These are phyloP conservation scores for Pholis gunnellus DNA, from an alignment of 2,113 vertebrate species.

Conservation along the genomic window DNA sequence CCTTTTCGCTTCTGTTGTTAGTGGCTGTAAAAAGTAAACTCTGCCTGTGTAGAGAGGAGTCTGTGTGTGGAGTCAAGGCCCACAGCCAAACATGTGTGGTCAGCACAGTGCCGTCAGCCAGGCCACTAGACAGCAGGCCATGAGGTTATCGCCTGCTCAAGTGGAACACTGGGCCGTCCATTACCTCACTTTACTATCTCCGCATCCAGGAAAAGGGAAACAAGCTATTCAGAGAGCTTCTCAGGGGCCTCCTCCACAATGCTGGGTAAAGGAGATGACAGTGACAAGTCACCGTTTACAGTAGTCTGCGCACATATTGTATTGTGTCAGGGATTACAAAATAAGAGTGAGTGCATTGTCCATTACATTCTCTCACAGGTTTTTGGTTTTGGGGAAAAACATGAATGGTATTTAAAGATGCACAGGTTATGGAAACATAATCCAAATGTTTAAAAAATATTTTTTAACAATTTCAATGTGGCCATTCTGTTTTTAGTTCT, in stretches of 20 bases:
- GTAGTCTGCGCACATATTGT: not conserved
- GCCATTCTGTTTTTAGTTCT: slow-evolving; percentile 42
- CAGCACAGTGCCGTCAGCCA: slow-evolving; percentile 59
- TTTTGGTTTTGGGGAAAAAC: not conserved
- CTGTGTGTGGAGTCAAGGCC: slow-evolving; percentile 55
- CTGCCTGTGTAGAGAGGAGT: slow-evolving; percentile 46
- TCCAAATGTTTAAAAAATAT: not conserved
- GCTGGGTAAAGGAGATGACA: slow-evolving; percentile 38
- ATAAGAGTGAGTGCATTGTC: not conserved
- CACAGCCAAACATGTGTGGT: slow-evolving; percentile 64
- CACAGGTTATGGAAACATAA: slow-evolving; percentile 1
- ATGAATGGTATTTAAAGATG: not conserved
- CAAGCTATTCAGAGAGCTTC: slow-evolving; percentile 79
- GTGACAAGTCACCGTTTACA: slow-evolving; percentile 25
- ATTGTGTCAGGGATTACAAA: not conserved
- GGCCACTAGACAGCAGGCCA: slow-evolving; percentile 64
- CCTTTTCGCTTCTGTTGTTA: slow-evolving; percentile 63
- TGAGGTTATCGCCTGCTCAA: slow-evolving; percentile 77
- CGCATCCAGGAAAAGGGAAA: slow-evolving; percentile 64
- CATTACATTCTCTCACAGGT: not conserved
- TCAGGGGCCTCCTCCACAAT: slow-evolving; percentile 37
- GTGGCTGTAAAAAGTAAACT: slow-evolving; percentile 62
- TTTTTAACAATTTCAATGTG: slow-evolving; percentile 17
- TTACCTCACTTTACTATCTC: slow-evolving; percentile 78
- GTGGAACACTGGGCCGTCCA: slow-evolving; percentile 72